Evolutionary conservation across 2,113 vertebrate genomes (phyloP), one percentile per base, ranked within the genome.

Genomic region (Tetrax tetrax): DNA sequence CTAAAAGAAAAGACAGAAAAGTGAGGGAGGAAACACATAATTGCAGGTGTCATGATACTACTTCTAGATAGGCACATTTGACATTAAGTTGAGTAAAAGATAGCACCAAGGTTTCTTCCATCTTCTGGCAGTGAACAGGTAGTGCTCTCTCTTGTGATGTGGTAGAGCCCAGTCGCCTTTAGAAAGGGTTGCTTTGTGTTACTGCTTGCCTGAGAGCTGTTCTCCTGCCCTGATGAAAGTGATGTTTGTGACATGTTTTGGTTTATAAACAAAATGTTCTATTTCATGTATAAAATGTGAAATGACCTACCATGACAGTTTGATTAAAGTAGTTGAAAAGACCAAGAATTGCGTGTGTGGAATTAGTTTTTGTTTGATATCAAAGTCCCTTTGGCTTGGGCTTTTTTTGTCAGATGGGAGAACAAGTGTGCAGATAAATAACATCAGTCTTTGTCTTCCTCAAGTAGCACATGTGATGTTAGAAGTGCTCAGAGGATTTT

Each of bases 201-300:
- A 35, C 20, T 0, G 0, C 38, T 86, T 93, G 59, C 43, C 71
- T 53, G 56, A 89, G 76, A 86, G 43, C 38, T 86, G 60, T 33
- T 93, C 41, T 90, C 31, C 51, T 83, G 43, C 60, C 53, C 43
- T 47, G 47, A 84, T 5, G 2, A 94, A 94, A 86, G 48, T 0
- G 0, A 22, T 74, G 51, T 71, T 94, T 96, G 72, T 75, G 23
- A 35, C 85, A 37, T 33, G 21, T 76, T 94, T 45, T 78, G 51
- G 20, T 94, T 95, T 93, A 78, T 95, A 93, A 92, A 94, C 88
- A 92, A 76, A 83, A 92, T 45, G 65, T 87, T 90, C 65, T 78
- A 81, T 77, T 93, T 77, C 63, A 63, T 63, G 47, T 85, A 60
- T 43, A 92, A 95, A 83, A 96, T 51, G 23, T 77, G 47, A 87